phyloP scores from a whole-genome alignment of 2,888 invertebrate genomes.

The Dryobotodes eremita region DNA sequence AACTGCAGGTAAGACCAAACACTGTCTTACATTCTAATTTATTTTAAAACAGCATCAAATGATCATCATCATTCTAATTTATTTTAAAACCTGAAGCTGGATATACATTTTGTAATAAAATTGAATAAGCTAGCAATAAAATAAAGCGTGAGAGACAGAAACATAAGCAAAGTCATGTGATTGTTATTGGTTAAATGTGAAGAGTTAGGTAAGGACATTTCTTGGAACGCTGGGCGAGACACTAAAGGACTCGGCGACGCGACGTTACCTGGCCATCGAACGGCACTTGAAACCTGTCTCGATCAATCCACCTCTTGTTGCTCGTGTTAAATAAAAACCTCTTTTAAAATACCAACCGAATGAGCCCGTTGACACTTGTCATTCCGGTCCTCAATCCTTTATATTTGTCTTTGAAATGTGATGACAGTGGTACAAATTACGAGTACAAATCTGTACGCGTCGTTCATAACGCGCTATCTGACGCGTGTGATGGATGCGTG shows the following conservation, averaged over 20 bases:
- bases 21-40: constrained; percentile 7
- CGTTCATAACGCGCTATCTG: constrained; percentile 89
- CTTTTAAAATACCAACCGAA: constrained; percentile 89
- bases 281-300: constrained; percentile 90
- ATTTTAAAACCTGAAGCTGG: constrained; percentile 11
- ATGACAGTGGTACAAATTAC: constrained; percentile 91
- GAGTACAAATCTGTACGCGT: constrained; percentile 89
- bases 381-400: constrained; percentile 90
- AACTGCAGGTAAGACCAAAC: not conserved
- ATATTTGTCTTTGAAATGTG: constrained; percentile 91
- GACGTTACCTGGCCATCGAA: constrained; percentile 85
- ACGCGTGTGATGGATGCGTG: constrained; percentile 87
- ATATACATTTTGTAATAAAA: constrained; percentile 20
- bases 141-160: constrained; percentile 58
- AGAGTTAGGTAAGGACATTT: constrained; percentile 86
- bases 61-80: constrained; percentile 24
- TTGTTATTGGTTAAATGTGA: constrained; percentile 77
- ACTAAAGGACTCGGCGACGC: constrained; percentile 82
- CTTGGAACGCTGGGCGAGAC: constrained; percentile 86
- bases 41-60: constrained; percentile 16
- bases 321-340: constrained; percentile 90
- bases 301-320: constrained; percentile 90
- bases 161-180: constrained; percentile 71
- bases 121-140: constrained; percentile 42
- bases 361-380: constrained; percentile 89